Evolutionary conservation across 2,797 vertebrate genomes (phyloP).

Genomic region (Enteromius afrohamiltoni): DNA sequence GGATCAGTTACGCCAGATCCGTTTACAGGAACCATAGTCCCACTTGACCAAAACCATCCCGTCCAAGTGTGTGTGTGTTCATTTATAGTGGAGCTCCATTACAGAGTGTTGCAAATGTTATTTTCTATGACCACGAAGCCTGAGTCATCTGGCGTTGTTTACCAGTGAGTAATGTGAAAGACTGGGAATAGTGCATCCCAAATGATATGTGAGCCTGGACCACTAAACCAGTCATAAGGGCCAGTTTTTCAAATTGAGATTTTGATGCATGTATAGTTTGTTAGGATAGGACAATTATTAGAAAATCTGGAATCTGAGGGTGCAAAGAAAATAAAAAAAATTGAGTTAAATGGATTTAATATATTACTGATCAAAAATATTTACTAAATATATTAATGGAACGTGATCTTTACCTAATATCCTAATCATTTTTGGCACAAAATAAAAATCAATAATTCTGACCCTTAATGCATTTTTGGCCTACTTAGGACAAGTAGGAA

Average conservation of each 20-base stretch:
- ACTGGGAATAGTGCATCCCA: not conserved
- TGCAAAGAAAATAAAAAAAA: not conserved
- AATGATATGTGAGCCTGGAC: not conserved
- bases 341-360: not conserved
- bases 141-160: conserved; percentile 29
- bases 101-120: conserved; percentile 17
- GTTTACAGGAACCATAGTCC: conserved; percentile 11
- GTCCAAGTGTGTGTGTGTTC: conserved; percentile 24
- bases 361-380: too few species aligned
- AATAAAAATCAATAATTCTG: not conserved
- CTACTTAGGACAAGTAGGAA: not conserved
- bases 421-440: not conserved
- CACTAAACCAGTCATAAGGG: not conserved
- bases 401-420: not conserved
- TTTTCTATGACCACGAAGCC: conserved; percentile 31
- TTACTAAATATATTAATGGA: not conserved
- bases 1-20: conserved; percentile 18
- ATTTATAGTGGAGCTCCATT: conserved; percentile 24
- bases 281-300: not conserved
- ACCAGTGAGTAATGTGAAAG: not conserved
- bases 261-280: not conserved
- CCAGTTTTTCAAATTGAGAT: not conserved
- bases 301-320: not conserved
- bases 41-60: conserved; percentile 29
- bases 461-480: not conserved